A percentile compares a stretch with the other conserved stretches of the same genome.
These are phyloP conservation scores for Chloroceryle amazona DNA, from an alignment of 2,797 vertebrate species.

Conservation along the genomic window DNA sequence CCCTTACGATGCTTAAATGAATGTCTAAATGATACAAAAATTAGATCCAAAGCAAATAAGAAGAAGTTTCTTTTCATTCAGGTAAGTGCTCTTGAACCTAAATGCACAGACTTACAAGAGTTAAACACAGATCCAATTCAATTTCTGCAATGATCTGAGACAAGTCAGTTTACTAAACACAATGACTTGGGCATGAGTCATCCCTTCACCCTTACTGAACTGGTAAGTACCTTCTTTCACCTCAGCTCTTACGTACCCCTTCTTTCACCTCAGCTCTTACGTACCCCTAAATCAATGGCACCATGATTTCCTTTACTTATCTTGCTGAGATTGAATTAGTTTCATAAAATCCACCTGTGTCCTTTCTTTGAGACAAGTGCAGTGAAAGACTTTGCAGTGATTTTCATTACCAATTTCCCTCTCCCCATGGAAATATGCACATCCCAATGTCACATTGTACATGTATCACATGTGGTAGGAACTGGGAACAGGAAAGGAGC, in stretches of 20 bases:
- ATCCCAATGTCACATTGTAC: background rate
- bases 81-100: background rate
- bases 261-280: background rate
- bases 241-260: background rate
- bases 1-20: background rate
- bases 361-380: background rate
- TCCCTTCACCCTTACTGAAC: background rate
- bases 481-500: accelerated
- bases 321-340: background rate
- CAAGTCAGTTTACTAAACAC: background rate
- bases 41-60: background rate
- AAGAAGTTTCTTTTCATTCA: background rate
- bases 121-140: background rate
- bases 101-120: background rate
- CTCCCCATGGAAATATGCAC: background rate
- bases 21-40: background rate
- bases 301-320: background rate
- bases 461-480: background rate
- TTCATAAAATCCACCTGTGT: background rate
- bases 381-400: background rate
- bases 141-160: background rate
- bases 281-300: background rate
- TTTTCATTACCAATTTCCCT: background rate
- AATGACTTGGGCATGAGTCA: background rate
- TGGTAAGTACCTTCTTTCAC: background rate